Base-by-base conservation (phyloP, 1,140 invertebrate genomes). In the Dreissena polymorpha region DNA sequence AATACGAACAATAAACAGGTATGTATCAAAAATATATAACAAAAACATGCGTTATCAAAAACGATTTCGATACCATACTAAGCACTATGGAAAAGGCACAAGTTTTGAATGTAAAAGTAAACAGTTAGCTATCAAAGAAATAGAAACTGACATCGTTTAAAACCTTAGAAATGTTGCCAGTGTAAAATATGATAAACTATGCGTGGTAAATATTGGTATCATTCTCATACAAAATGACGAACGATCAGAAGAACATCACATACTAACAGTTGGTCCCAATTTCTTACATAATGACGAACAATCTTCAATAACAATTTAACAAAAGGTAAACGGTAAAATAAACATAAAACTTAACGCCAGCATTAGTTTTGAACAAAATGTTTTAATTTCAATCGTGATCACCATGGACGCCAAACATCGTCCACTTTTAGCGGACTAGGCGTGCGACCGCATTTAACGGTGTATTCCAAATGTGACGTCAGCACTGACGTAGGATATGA, bases 381-480 rank as follows among this genome's bases (percentile, higher is more conserved):
- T 68, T 25, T 18, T n/a, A 14, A 18, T 72, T 16, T 72, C n/a
- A 18, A 25, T 49, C 1, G 5, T 39, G 21, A 23, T 74, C 25
- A 83, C 81, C 81, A 83, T 18, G 81, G 81, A 18, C 81, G 50
- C 81, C 81, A 83, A 2, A 83, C 73, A n/a, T 83, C 74, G 55
- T 83, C 81, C 16, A 76, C 81, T 64, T 83, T 83, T 50, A 83
- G 39, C 53, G 81, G 81, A 76, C 81, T 83, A 50, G 81, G 81
- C 29, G 81, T 83, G 39, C 81, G 51, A n/a, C 73, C 72, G 53
- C 53, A 69, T 21, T 76, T 63, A 23, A 76, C 74, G 18, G 72
- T 68, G 14, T 72, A 68, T 21, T 82, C 70, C 21, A 82, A 64
- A 53, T 71, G 50, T 23, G 78, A 72, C 29, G 67, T 21, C 18